A percentile compares a stretch with the other conserved stretches of the same genome.
Conservation (phyloP, 2,797 vertebrate genomes). For the Carapus acus region DNA sequence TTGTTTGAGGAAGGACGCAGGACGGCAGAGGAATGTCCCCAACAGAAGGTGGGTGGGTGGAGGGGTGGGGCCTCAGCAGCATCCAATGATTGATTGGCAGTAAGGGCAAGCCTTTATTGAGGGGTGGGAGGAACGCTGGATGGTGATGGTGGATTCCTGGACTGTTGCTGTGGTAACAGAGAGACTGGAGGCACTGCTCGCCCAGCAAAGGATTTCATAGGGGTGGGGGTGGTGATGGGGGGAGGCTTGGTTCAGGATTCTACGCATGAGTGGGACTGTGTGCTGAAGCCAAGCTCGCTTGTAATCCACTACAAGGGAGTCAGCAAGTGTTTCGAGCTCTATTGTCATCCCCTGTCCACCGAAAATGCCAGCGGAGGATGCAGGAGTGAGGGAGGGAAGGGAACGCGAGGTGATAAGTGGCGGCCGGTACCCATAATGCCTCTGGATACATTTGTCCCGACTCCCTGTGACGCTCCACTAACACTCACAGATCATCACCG, state of each 20-base stretch:
- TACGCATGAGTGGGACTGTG: constrained; percentile 70
- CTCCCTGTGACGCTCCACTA: constrained; percentile 6
- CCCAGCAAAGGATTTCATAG: constrained; percentile 56
- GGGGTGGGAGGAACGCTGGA: constrained; percentile 67
- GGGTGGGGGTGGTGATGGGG: too few relatives aligned
- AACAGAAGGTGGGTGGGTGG: constrained; percentile 60
- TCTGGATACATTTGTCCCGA: not conserved
- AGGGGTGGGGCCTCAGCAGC: constrained; percentile 65
- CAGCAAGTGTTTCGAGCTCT: constrained; percentile 67
- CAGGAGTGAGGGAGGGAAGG: constrained; percentile 39
- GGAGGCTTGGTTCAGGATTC: constrained; percentile 74
- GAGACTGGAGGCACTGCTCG: constrained; percentile 62
- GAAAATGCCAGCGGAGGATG: constrained; percentile 58
- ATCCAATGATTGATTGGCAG: constrained; percentile 74
- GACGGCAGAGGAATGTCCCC: constrained; percentile 63
- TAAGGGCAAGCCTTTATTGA: constrained; percentile 66
- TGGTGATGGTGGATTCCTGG: constrained; percentile 76
- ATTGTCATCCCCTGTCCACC: constrained; percentile 67
- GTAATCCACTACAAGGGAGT: constrained; percentile 70
- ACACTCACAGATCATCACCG: too few relatives aligned
- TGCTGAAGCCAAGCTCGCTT: constrained; percentile 59
- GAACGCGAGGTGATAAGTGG: constrained; percentile 47
- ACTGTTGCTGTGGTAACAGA: constrained; percentile 82
- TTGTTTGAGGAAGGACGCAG: too few relatives aligned
- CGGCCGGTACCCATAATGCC: constrained; percentile 30